Evolutionary conservation across 2,888 invertebrate genomes (phyloP).

Genomic region (Abrostola triplasia): DNA sequence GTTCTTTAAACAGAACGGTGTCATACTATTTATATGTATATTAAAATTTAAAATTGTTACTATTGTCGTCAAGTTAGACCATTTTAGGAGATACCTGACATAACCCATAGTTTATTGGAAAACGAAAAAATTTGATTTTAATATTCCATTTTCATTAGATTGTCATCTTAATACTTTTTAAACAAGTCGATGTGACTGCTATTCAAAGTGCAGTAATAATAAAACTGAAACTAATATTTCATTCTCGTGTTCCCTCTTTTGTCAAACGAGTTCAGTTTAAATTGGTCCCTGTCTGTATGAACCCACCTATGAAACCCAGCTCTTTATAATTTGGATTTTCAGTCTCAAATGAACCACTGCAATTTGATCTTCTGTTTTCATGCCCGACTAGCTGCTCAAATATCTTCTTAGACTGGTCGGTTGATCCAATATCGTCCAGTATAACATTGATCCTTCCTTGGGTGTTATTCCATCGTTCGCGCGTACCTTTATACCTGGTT

Average conservation of each 20-base stretch:
- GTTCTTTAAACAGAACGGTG: background rate
- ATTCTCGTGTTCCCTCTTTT: background rate
- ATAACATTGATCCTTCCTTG: conserved; percentile 11
- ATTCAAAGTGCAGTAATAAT: background rate
- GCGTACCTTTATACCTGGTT: conserved; percentile 23
- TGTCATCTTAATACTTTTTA: too few species aligned
- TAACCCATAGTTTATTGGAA: too few species aligned
- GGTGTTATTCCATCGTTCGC: background rate
- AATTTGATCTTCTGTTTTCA: conserved; percentile 4
- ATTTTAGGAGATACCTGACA: too few species aligned
- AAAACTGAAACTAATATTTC: conserved; percentile 3
- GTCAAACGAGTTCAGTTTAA: conserved; percentile 2
- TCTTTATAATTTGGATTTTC: background rate
- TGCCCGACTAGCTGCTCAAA: background rate
- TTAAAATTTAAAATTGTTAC: too few species aligned
- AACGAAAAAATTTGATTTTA: too few species aligned
- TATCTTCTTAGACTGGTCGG: conserved; percentile 5
- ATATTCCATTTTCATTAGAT: too few species aligned
- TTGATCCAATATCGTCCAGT: background rate
- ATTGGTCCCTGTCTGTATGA: conserved; percentile 2
- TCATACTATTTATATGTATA: background rate
- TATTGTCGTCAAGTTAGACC: too few species aligned
- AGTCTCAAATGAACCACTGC: conserved; percentile 2
- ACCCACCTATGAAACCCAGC: background rate
- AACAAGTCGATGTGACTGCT: too few species aligned